Base-by-base conservation (phyloP, 1,140 invertebrate genomes). In the Halesus radiatus region DNA sequence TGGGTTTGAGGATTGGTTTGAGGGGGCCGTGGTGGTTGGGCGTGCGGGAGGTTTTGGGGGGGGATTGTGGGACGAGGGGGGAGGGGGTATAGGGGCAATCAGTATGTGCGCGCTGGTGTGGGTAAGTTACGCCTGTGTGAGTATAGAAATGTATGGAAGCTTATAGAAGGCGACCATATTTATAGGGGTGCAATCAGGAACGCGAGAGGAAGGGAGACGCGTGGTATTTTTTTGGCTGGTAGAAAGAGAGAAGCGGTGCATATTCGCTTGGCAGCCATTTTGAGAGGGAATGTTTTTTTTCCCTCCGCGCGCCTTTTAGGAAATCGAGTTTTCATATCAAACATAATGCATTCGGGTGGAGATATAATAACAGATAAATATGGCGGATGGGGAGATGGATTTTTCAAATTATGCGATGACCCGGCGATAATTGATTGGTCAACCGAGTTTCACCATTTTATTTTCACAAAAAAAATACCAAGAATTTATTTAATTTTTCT, bases 121-220 rank as follows among this genome's bases (percentile, higher is more conserved):
- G 45, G 68, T 62, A 52, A 18, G 68, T 7, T 29, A 32, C 16
- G 18, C 26, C 29, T 45, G 78, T 79, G 52, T 79, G 76, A 32
- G 76, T 78, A 62, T 70, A 62, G 58, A 62, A 62, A 62, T 76
- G 74, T 76, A 62, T 76, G 70, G 70, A 74, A 74, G 70, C 70
- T 74, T 74, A 77, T 77, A 77, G 58, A 89, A 88, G 88, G 88
- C 88, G 87, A 88, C 88, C 88, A 89, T 89, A 89, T 89, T 89
- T 89, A 89, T 89, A 89, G 88, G 88, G 88, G 88, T 89, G 88
- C 88, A 89, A 88, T 89, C 88, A 88, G 88, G 87, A 89, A 88
- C 78, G 88, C 87, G 88, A 86, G 86, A 73, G 87, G 52, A 87
- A 87, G 87, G 87, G 86, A 86, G 80, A 77, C 64, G 66, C 64